Evolutionary conservation across 2,797 vertebrate species (phyloP).

Genomic region (Oreochromis mossambicus): DNA sequence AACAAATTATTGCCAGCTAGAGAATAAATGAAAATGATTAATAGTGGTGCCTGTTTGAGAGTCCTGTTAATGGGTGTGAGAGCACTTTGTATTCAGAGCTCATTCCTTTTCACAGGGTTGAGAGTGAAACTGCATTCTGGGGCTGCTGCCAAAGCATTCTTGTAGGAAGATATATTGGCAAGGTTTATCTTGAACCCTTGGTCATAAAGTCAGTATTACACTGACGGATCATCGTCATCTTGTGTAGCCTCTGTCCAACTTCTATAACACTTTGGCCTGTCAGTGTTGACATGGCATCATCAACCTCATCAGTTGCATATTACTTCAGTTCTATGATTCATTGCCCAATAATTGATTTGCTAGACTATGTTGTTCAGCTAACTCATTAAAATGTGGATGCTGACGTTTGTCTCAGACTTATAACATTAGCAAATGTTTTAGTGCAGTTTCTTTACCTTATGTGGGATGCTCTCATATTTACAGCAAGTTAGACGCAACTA

Average conservation of each 20-base stretch:
- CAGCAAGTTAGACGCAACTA: neutral
- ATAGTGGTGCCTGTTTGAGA: slow-evolving; percentile 51
- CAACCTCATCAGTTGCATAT: neutral
- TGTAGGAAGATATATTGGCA: slow-evolving; percentile 28
- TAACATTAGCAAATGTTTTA: neutral
- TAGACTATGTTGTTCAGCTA: neutral
- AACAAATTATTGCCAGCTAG: slow-evolving; percentile 51
- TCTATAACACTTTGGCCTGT: neutral
- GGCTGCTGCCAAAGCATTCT: slow-evolving; percentile 41
- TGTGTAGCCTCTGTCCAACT: neutral
- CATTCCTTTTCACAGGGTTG: slow-evolving; percentile 58
- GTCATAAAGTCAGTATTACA: slow-evolving; percentile 42
- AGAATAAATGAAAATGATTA: slow-evolving; percentile 63
- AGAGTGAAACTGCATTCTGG: slow-evolving; percentile 37
- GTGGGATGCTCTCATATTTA: neutral
- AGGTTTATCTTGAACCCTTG: slow-evolving; percentile 13
- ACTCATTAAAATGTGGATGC: neutral
- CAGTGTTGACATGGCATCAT: neutral
- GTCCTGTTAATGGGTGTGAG: slow-evolving; percentile 42
- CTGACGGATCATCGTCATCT: slow-evolving; percentile 28
- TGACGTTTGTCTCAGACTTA: neutral
- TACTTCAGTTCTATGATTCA: neutral
- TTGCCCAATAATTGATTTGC: neutral
- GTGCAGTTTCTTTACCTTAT: neutral
- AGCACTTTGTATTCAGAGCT: slow-evolving; percentile 61